Percentiles rank a stretch among this genome's conserved stretches.
phyloP scores from a whole-genome alignment of 35 echinoderm and acorn worm genomes.

The Apostichopus parvimensis region DNA sequence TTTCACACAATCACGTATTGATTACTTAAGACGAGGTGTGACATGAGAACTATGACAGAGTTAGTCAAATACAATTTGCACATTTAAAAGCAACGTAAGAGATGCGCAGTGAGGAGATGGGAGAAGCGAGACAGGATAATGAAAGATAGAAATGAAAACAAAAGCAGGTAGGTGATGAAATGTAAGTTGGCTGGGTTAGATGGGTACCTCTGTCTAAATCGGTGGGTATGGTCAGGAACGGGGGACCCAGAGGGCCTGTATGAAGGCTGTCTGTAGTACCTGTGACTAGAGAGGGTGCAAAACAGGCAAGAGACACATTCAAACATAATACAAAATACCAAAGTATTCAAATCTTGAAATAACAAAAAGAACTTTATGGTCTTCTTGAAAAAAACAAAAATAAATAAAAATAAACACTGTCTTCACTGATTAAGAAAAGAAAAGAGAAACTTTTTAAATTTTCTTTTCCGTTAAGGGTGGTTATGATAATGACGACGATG shows the following conservation, averaged over 20 bases:
- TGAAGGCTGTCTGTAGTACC: constrained; percentile 20
- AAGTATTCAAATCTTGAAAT: not conserved
- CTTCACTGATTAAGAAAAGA: too few relatives aligned
- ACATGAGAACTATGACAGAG: too few relatives aligned
- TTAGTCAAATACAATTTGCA: not conserved
- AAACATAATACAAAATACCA: not conserved
- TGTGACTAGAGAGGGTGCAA: constrained; percentile 33
- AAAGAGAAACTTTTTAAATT: too few relatives aligned
- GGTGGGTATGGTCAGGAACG: constrained; percentile 12
- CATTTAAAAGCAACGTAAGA: not conserved
- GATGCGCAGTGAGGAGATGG: not conserved
- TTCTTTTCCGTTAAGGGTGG: too few relatives aligned
- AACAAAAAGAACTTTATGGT: not conserved
- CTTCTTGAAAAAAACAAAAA: too few relatives aligned
- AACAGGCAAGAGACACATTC: constrained; percentile 8
- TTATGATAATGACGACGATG: too few relatives aligned
- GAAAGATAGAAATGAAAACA: not conserved
- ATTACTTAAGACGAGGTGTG: too few relatives aligned
- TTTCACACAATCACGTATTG: too few relatives aligned
- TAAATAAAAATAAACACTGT: too few relatives aligned
- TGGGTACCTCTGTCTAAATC: constrained; percentile 46
- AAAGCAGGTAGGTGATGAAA: not conserved
- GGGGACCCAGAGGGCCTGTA: constrained; percentile 27
- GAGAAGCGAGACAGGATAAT: not conserved
- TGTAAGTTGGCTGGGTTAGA: not conserved